phyloP scores from a whole-genome alignment of 2,888 invertebrate genomes.

The Entomobrya proxima region DNA sequence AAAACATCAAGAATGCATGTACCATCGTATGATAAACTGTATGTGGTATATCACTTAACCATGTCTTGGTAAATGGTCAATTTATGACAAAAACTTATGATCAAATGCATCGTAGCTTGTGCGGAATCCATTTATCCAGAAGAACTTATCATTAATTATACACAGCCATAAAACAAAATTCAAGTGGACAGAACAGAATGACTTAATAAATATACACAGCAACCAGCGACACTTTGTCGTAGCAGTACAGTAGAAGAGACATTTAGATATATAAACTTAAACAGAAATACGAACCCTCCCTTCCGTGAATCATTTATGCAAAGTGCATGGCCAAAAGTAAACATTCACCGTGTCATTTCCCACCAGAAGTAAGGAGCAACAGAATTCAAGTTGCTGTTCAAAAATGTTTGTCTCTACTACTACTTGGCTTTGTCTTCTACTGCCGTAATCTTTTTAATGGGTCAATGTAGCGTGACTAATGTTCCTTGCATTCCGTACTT shows the following conservation, averaged over 20 bases:
- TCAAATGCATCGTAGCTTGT: constrained; percentile 13
- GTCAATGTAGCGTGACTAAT: constrained; percentile 73
- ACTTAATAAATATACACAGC: constrained; percentile 27
- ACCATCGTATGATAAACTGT: no score
- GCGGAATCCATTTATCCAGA: background rate
- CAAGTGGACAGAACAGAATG: constrained; percentile 26
- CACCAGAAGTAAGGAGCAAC: no score
- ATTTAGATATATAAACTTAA: background rate
- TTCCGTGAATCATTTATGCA: no score
- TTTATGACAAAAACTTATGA: background rate
- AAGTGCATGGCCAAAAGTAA: no score
- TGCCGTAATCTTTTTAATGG: constrained; percentile 55
- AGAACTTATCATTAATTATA: background rate
- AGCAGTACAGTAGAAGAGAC: background rate
- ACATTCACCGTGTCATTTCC: no score
- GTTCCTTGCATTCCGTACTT: constrained; percentile 43
- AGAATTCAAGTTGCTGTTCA: no score
- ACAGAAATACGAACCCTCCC: background rate
- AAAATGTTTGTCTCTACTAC: constrained; percentile 7
- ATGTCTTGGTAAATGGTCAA: no score
- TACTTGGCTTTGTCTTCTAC: constrained; percentile 60
- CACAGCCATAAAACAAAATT: constrained; percentile 28
- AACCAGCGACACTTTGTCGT: no score
- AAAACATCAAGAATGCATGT: background rate
- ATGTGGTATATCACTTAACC: no score